phyloP scores from a whole-genome alignment of 2,888 invertebrate genomes.

The Ectemnius lituratus region DNA sequence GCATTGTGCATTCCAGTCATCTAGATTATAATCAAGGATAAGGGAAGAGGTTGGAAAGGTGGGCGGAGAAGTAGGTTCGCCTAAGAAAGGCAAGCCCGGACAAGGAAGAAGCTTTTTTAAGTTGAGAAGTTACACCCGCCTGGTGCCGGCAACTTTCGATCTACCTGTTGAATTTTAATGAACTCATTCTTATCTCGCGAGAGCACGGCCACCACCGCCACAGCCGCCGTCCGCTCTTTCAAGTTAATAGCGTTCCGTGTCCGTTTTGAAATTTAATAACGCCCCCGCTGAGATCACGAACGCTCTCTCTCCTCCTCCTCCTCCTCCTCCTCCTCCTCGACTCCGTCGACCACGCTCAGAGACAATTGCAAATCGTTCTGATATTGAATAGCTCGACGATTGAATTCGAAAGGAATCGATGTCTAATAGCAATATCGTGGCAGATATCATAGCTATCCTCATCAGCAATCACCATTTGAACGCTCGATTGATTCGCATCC shows the following conservation, averaged over 20 bases:
- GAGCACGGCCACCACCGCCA: not conserved
- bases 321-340: too few species aligned
- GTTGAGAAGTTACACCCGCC: conserved; percentile 34
- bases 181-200: conserved; percentile 46
- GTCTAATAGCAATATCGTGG: too few species aligned
- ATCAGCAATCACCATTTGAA: too few species aligned
- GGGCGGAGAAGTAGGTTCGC: too few species aligned
- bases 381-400: too few species aligned
- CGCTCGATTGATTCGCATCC: not conserved
- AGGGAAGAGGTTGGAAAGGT: conserved; percentile 14
- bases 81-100: not conserved
- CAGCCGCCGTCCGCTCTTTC: not conserved
- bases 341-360: not conserved
- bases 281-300: not conserved
- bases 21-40: conserved; percentile 39
- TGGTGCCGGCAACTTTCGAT: conserved; percentile 45
- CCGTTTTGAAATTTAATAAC: conserved; percentile 48
- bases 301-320: too few species aligned
- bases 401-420: too few species aligned
- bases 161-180: conserved; percentile 61
- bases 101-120: conserved; percentile 36
- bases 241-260: conserved; percentile 18
- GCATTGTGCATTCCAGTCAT: conserved; percentile 21
- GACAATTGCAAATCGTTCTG: conserved; percentile 22
- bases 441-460: too few species aligned